A percentile compares a stretch with the other conserved stretches of the same genome.
Evolutionary conservation across 2,888 invertebrate genomes (phyloP).

Genomic region (Diloba caeruleocephala): DNA sequence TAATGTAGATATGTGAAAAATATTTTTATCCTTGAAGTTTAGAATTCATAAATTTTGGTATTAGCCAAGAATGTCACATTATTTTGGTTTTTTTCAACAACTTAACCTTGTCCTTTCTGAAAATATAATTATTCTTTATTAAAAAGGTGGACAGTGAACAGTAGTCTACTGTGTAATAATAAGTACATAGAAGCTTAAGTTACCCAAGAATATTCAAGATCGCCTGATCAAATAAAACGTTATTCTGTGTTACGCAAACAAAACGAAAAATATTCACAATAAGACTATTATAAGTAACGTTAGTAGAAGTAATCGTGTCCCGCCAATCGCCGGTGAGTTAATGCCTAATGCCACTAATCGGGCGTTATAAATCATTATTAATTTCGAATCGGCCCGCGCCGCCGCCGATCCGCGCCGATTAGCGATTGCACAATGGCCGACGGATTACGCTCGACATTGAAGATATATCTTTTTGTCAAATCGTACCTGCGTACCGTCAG

Average conservation of each 20-base stretch:
- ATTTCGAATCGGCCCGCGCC: conserved; percentile 76
- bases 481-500: conserved; percentile 82
- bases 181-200: conserved; percentile 21
- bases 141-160: neutral
- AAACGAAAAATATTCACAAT: conserved; percentile 25
- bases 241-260: conserved; percentile 31
- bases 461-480: conserved; percentile 88
- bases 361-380: conserved; percentile 88
- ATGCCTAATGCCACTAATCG: conserved; percentile 83
- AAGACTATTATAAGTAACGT: conserved; percentile 40
- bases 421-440: conserved; percentile 86
- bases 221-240: conserved; percentile 5
- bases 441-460: conserved; percentile 82
- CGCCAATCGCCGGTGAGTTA: conserved; percentile 71
- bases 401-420: conserved; percentile 84
- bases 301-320: conserved; percentile 34
- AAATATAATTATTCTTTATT: conserved; percentile 28
- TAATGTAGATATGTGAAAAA: conserved; percentile 39
- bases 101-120: conserved; percentile 37
- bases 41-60: conserved; percentile 34
- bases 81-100: conserved; percentile 19
- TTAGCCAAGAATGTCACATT: conserved; percentile 24
- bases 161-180: conserved; percentile 32
- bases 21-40: conserved; percentile 47
- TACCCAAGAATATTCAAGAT: conserved; percentile 14